Base-by-base conservation (phyloP, 2,113 vertebrate genomes). In the Syrmaticus mikado region DNA sequence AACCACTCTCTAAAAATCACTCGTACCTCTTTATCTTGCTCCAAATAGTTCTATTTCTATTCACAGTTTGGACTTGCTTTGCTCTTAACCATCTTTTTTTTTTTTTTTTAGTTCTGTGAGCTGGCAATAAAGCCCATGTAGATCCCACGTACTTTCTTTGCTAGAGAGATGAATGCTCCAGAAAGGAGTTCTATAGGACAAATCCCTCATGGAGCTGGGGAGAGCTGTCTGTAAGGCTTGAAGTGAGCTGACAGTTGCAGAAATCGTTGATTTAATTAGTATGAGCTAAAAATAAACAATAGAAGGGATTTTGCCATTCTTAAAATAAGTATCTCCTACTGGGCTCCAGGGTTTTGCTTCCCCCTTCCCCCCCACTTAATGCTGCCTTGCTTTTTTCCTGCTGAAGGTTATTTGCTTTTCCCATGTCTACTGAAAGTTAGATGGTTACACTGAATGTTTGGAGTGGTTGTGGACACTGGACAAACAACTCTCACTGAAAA, bases 1-100 rank as follows among this genome's bases (percentile, higher is more conserved):
- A 94, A 13, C 45, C 67, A 15, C 38, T 94, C 58, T 82, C 70
- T 36, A 50, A 83, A 77, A 57, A 77, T 32, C 32, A 32, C 38
- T 82, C 82, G 24, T 87, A 96, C 89, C 89, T 97, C 58, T 79
- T 95, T 73, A n/a, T 87, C 65, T 76, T 89, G 74, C 45, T 93
- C 71, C 38, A 90, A 55, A 76, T 87, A 48, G 24, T 90, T 72
- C 61, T 57, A 86, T 91, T n/a, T 68, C 64, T 61, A 14, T 82
- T 85, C 34, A 46, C 52, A 85, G 80, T 15, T 90, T 94, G 68
- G 75, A 93, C 71, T 91, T 81, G 1, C 19, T 92, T 52, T 90
- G 64, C 48, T 62, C 1, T 3, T 38, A 60, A 48, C 72, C 77
- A 32, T 40, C 45, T 92, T 40, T 81, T 91, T 61, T 95, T 91